Evolutionary conservation across 2,113 vertebrate species (phyloP).

Genomic region (Zeus faber): DNA sequence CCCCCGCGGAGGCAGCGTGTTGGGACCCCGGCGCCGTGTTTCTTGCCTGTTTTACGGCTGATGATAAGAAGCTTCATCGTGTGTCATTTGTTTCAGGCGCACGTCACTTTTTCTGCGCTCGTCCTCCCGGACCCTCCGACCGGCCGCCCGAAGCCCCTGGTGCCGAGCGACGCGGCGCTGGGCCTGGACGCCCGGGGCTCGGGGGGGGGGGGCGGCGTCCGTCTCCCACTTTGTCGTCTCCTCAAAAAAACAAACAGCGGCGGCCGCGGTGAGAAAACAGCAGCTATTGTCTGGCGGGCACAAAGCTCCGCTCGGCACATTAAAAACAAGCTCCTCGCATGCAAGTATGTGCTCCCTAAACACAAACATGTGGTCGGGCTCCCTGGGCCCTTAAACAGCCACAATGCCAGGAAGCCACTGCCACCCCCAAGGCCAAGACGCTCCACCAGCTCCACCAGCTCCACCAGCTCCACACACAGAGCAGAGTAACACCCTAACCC

Average conservation of each 20-base stretch:
- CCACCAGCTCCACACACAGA: too few species aligned
- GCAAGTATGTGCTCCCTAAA: slow-evolving; percentile 53
- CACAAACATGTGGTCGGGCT: slow-evolving; percentile 53
- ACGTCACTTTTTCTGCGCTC: too few species aligned
- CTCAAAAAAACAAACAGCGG: slow-evolving; percentile 48
- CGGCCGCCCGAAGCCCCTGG: too few species aligned
- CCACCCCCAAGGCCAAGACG: slow-evolving; percentile 36
- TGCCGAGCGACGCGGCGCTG: too few species aligned
- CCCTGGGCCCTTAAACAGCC: slow-evolving; percentile 55
- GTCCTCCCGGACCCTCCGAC: too few species aligned
- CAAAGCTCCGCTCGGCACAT: slow-evolving; percentile 53
- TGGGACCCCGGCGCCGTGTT: too few species aligned
- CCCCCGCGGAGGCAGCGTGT: too few species aligned
- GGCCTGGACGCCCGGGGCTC: too few species aligned
- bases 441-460: background rate
- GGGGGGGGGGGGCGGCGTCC: background rate
- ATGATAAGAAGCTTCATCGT: too few species aligned
- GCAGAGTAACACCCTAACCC: too few species aligned
- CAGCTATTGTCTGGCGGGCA: slow-evolving; percentile 51
- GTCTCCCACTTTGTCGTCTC: slow-evolving; percentile 34
- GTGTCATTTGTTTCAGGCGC: too few species aligned
- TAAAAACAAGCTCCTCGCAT: slow-evolving; percentile 65
- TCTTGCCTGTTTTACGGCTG: too few species aligned
- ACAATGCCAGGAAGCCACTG: slow-evolving; percentile 70
- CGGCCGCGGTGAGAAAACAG: slow-evolving; percentile 32